A percentile compares a stretch with the other conserved stretches of the same genome.
phyloP scores from a whole-genome alignment of 2,888 invertebrate species.

The Melieria picta region DNA sequence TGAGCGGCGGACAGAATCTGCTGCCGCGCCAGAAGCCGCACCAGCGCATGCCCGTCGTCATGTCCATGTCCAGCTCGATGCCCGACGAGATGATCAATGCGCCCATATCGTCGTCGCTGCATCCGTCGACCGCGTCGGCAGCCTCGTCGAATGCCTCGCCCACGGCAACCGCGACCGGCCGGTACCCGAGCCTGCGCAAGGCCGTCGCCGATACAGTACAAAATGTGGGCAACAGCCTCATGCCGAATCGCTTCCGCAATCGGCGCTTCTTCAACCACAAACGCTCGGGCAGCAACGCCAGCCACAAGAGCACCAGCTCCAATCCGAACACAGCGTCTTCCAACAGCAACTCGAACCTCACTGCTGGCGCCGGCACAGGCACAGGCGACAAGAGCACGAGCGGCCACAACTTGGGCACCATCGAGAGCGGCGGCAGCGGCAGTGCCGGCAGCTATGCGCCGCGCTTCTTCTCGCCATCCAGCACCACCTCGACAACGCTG shows the following conservation, averaged over 20 bases:
- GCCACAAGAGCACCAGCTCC: conserved; percentile 57
- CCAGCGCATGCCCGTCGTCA: conserved; percentile 46
- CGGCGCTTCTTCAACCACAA: conserved; percentile 60
- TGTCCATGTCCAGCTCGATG: conserved; percentile 58
- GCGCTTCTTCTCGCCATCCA: conserved; percentile 52
- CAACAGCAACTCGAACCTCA: conserved; percentile 57
- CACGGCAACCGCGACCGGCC: conserved; percentile 44
- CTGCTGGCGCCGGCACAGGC: conserved; percentile 33
- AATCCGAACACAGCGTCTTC: conserved; percentile 47
- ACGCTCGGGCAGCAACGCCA: conserved; percentile 58
- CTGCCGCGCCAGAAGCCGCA: conserved; percentile 46
- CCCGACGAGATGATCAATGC: conserved; percentile 54
- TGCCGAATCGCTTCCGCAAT: conserved; percentile 51
- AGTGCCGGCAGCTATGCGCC: conserved; percentile 58
- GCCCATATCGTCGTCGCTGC: conserved; percentile 48
- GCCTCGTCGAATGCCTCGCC: conserved; percentile 60
- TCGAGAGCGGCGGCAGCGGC: conserved; percentile 55
- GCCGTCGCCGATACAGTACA: conserved; percentile 56
- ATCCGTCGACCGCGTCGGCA: conserved; percentile 57
- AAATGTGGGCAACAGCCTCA: conserved; percentile 50
- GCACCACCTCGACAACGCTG: conserved; percentile 31
- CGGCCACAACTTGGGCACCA: conserved; percentile 45
- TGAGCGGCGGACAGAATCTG: conserved; percentile 55
- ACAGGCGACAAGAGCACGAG: conserved; percentile 42
- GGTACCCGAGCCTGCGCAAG: conserved; percentile 53